These are phyloP conservation scores for Zoanthus solanderi DNA, from an alignment of 92 coral and sea anemone genomes.

Conservation along the genomic window DNA sequence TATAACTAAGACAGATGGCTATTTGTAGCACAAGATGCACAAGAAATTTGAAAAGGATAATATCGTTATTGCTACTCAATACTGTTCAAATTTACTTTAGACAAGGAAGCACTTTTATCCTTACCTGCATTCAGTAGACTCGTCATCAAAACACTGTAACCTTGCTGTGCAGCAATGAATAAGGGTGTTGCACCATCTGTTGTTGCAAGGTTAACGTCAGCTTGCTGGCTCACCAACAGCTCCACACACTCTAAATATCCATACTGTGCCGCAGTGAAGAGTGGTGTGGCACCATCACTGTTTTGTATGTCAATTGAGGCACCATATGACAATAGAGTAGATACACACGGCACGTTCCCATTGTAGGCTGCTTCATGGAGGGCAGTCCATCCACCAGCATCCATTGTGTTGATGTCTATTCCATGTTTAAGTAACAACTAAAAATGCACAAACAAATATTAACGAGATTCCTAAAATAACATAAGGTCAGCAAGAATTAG, in stretches of 20 bases:
- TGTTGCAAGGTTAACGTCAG: constrained; percentile 60
- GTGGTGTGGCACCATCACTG: constrained; percentile 80
- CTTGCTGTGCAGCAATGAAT: constrained; percentile 88
- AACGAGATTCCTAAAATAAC: too few relatives aligned
- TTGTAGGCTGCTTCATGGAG: constrained; percentile 84
- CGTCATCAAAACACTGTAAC: constrained; percentile 60
- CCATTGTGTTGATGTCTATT: constrained; percentile 68
- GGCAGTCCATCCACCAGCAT: constrained; percentile 88
- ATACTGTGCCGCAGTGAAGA: constrained; percentile 81
- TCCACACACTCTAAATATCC: constrained; percentile 70
- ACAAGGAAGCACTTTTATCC: background rate
- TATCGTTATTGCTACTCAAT: background rate
- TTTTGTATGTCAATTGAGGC: constrained; percentile 70
- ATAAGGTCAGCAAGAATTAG: too few relatives aligned
- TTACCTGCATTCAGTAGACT: constrained; percentile 72
- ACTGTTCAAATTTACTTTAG: too few relatives aligned
- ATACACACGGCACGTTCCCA: constrained; percentile 52
- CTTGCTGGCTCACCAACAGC: constrained; percentile 57
- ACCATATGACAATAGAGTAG: constrained; percentile 52
- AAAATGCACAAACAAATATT: background rate
- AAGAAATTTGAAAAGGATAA: too few relatives aligned
- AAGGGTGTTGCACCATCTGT: constrained; percentile 74
- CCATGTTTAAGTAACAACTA: constrained; percentile 65
- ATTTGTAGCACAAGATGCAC: too few relatives aligned
- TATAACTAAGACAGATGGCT: too few relatives aligned